Base-by-base conservation (phyloP, 2,888 invertebrate species). In the Apodemia hepburni region DNA sequence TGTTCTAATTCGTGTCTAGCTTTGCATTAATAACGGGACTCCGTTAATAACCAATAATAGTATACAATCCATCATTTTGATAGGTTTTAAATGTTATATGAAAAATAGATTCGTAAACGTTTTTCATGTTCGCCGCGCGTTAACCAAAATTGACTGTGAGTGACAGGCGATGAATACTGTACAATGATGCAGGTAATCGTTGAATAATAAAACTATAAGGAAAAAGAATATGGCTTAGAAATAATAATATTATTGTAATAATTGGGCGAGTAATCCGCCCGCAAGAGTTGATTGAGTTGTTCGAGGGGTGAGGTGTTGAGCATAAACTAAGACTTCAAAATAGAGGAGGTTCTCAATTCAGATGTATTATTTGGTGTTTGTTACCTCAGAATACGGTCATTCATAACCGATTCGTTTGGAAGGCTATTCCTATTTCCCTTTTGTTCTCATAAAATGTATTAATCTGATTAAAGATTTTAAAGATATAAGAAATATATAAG, bases 1-100 rank as follows among this genome's bases (percentile, higher is more conserved):
- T 15, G n/a, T 62, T 47, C 58, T 62, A 58, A 62, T 62, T 62
- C 62, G 58, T 62, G 58, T 15, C 58, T 49, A 58, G 27, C 58
- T 49, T 62, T 49, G 47, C 58, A 62, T 62, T 49, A 22, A 35
- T 62, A 62, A 62, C 62, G 47, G 58, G 22, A 47, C 27, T n/a
- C 12, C 47, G 47, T 58, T 58, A 58, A 58, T 47, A 62, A 57
- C 57, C 57, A 57, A 57, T 57, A 22, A 22, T 54, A 27, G 18
- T 27, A 57, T 15, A 42, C 58, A 58, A 57, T 57, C 57, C 57
- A 57, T 57, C 57, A 57, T 29, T 57, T 15, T 57, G 29, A 54
- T 54, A 27, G 54, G 54, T 54, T 54, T 11, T 27, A 51, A 18
- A 51, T 51, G 22, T 51, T 17, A 51, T 22, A 22, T 51, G 42